A percentile compares a stretch with the other conserved stretches of the same genome.
Conservation (phyloP, 2,797 vertebrate genomes). For the Clamator glandarius region DNA sequence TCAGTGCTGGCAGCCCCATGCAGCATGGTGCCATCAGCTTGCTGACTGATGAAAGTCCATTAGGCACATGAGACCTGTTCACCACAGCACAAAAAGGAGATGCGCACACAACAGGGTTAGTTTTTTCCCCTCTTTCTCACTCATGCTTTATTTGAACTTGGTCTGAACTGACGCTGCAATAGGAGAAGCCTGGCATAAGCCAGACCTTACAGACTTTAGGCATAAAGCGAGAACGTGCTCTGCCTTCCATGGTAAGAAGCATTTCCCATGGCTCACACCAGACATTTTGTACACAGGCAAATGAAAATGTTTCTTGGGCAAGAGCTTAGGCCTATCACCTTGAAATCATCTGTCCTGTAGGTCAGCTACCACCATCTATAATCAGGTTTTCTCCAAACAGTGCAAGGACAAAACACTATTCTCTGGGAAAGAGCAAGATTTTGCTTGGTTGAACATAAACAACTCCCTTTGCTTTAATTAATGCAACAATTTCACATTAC, state of each 20-base stretch:
- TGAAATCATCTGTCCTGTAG: background rate
- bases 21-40: fast-evolving
- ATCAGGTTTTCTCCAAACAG: background rate
- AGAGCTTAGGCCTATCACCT: background rate
- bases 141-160: background rate
- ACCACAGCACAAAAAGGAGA: background rate
- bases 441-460: constrained; percentile 19
- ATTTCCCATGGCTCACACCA: background rate
- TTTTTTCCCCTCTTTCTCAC: background rate
- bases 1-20: background rate
- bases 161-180: background rate
- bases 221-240: background rate
- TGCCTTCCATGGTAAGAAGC: fast-evolving
- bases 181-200: background rate
- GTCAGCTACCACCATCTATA: background rate
- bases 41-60: background rate
- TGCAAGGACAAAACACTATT: background rate
- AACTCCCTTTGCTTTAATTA: constrained; percentile 24
- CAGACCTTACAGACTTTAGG: background rate
- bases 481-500: background rate
- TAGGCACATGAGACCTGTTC: background rate
- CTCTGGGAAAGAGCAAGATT: background rate
- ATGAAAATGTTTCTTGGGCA: background rate
- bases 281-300: background rate
- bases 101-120: background rate